Base-by-base conservation (phyloP, 2,888 invertebrate species). In the Eristalis tenax region DNA sequence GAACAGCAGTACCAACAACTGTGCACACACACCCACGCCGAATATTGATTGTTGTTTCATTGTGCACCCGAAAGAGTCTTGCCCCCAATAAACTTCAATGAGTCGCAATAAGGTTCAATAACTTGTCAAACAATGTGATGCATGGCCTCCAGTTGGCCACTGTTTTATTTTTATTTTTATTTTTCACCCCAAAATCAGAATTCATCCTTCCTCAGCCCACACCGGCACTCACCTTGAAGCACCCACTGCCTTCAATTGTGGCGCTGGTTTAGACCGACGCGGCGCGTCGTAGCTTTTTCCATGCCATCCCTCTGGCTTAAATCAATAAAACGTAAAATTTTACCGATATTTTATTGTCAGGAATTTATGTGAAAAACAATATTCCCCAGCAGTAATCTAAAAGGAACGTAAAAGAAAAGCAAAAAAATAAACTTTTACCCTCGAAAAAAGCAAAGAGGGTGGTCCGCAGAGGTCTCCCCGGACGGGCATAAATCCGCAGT, bases 301-400 rank as follows among this genome's bases (percentile, higher is more conserved):
- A 38, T 38, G 13, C 11, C 38, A 38, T 1, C 18, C 35, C 59
- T 1, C 32, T 40, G 59, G 68, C 73, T 84, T 71, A 50, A 85
- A 81, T 69, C 81, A 77, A 85, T 74, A 70, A 81, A 81, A 84
- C 43, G 35, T 65, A 56, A 77, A 82, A 40, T 70, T 70, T 23
- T 59, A 70, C 43, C 68, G 43, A 77, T 70, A 73, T 77, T 73
- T 77, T 81, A 77, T 64, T 85, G 68, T 74, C 64, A 32, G 68
- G 57, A 63, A 38, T 69, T 77, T 69, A 63, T 69, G 35, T 35
- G 77, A 56, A 63, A 63, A 77, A 32, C 61, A 66, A 73, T 66
- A 73, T 71, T 61, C 64, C 71, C 32, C 8, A 61, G 40, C 4
- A 66, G 40, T 68, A 64, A 63, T 63, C 32, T 73, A 63, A 59